Percentiles rank a stretch among this genome's conserved stretches.
Conservation (phyloP, 2,888 invertebrate genomes). For the Drosophila mulleri region DNA sequence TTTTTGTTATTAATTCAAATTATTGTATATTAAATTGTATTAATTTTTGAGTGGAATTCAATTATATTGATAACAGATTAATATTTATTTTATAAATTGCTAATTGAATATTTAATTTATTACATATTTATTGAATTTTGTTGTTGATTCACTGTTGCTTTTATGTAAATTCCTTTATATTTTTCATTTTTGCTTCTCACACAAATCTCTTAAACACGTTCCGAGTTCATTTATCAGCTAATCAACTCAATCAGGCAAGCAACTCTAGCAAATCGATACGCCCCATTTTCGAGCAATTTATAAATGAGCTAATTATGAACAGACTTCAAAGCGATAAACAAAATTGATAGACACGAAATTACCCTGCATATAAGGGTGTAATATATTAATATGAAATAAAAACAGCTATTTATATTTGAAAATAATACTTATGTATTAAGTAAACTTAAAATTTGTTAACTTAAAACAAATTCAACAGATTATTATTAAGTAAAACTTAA, state of each 20-base stretch:
- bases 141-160: not conserved
- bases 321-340: not conserved
- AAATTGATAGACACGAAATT: not conserved
- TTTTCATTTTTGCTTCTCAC: not conserved
- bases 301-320: constrained; percentile 10
- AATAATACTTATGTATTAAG: not conserved
- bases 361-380: not conserved
- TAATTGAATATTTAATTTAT: too few relatives aligned
- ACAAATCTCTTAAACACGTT: not conserved
- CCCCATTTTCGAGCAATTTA: constrained; percentile 26
- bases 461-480: not conserved
- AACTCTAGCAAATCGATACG: constrained; percentile 20
- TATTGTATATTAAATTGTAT: too few relatives aligned
- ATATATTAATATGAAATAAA: not conserved
- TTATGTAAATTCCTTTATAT: not conserved
- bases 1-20: too few relatives aligned
- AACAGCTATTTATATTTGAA: not conserved
- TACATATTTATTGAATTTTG: too few relatives aligned
- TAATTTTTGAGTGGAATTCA: too few relatives aligned
- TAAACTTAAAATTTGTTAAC: not conserved
- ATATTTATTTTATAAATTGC: too few relatives aligned
- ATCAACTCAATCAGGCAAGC: not conserved
- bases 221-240: constrained; percentile 6
- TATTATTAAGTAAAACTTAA: not conserved
- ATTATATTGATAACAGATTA: too few relatives aligned